Evolutionary conservation across 2,113 vertebrate species (phyloP).

Genomic region (Spermophilus dauricus): DNA sequence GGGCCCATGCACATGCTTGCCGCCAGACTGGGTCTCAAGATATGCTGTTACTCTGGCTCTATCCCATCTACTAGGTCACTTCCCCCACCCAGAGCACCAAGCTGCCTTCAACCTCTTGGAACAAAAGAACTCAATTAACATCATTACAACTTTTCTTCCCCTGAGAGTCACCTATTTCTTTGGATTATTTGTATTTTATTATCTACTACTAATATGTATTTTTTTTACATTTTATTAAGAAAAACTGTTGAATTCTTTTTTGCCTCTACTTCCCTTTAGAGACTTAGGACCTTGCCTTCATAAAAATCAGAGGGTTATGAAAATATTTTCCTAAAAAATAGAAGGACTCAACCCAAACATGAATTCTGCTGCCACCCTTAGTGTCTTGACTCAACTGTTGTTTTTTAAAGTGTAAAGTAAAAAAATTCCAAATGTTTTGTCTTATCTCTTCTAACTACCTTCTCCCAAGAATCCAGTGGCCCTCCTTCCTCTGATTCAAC

Average conservation of each 20-base stretch:
- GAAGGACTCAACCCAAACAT: neutral
- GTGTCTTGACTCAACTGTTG: neutral
- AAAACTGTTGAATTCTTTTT: neutral
- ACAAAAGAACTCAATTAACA: neutral
- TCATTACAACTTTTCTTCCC: neutral
- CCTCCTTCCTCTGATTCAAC: neutral
- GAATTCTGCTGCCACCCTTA: neutral
- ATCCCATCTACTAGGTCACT: neutral
- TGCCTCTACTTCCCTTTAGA: neutral
- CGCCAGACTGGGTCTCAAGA: neutral
- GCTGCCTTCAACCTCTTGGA: fast-evolving
- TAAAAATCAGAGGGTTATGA: neutral
- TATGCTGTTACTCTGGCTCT: neutral
- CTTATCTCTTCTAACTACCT: neutral
- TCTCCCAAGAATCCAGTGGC: neutral
- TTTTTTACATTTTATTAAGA: neutral
- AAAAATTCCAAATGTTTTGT: neutral
- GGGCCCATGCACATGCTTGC: neutral
- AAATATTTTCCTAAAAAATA: neutral
- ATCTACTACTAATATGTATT: neutral
- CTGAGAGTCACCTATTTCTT: neutral
- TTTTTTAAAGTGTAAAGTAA: neutral
- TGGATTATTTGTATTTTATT: neutral
- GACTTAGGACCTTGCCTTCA: neutral
- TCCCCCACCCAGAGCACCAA: neutral